phyloP scores from a whole-genome alignment of 37 sponge, comb jelly and placozoan species.

The Chondrilla cf. caribensis region DNA sequence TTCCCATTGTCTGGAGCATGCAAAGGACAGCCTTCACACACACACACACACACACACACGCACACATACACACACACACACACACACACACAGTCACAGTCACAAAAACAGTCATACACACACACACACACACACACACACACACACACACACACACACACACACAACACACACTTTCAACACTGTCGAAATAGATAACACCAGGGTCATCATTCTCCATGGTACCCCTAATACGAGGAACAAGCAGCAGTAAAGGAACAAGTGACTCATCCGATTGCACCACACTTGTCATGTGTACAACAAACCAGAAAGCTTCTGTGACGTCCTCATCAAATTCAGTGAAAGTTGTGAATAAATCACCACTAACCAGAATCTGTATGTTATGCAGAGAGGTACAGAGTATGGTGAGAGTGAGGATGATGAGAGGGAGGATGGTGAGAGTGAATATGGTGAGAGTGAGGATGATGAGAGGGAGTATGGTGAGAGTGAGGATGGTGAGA shows the following conservation, averaged over 20 bases:
- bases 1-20: neutral
- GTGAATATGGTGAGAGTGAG: too few species aligned
- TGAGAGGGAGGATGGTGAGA: too few species aligned
- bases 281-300: too few species aligned
- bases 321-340: neutral
- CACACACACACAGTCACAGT: constrained; percentile 15
- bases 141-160: constrained; percentile 8
- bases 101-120: constrained; percentile 24
- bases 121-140: too few species aligned
- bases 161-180: neutral
- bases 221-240: constrained; percentile 1
- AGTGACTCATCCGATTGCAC: neutral
- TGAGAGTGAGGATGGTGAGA: too few species aligned
- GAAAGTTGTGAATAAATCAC: neutral
- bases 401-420: neutral
- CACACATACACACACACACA: constrained; percentile 27
- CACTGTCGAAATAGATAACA: constrained; percentile 23
- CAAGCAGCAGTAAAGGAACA: neutral
- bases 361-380: neutral
- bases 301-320: constrained; percentile 41
- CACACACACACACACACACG: constrained; percentile 27
- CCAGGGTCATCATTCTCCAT: neutral
- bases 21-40: neutral
- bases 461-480: neutral
- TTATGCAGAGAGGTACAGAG: too few species aligned